A percentile compares a stretch with the other conserved stretches of the same genome.
These are phyloP conservation scores for Channa maculata DNA, from an alignment of 2,113 vertebrate species.

Conservation along the genomic window DNA sequence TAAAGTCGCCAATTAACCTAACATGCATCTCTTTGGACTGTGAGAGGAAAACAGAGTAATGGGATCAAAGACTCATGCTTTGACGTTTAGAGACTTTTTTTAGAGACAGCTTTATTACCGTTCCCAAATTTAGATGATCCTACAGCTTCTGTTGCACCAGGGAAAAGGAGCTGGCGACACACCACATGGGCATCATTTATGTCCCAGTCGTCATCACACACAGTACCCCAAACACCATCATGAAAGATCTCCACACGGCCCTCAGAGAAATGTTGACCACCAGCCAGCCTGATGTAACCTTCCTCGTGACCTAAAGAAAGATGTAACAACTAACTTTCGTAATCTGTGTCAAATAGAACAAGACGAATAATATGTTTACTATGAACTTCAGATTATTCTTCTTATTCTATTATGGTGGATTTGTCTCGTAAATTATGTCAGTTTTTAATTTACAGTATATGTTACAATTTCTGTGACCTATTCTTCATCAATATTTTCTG, in stretches of 20 bases:
- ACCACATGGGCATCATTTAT: conserved; percentile 16
- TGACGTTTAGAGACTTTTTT: no score
- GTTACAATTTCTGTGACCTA: no score
- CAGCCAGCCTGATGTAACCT: conserved; percentile 12
- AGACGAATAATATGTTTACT: neutral
- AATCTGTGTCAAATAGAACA: neutral
- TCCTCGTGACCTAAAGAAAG: conserved; percentile 20
- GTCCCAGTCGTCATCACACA: conserved; percentile 43
- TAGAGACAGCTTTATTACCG: neutral
- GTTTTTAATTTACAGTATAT: no score
- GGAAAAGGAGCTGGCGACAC: conserved; percentile 32
- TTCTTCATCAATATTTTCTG: no score
- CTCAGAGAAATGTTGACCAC: conserved; percentile 28
- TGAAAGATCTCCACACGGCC: conserved; percentile 57
- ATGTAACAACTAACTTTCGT: neutral
- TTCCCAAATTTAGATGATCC: conserved; percentile 6
- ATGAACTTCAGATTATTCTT: no score
- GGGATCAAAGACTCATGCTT: no score
- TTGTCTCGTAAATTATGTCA: no score
- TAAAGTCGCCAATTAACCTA: no score
- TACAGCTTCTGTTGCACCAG: neutral
- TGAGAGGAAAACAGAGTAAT: no score
- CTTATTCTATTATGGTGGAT: no score
- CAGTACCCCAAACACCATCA: conserved; percentile 44
- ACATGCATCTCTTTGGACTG: no score